Evolutionary conservation across 2,797 vertebrate species (phyloP), one percentile per base, ranked within the genome.

Genomic region (Rhadinocentrus ornatus): DNA sequence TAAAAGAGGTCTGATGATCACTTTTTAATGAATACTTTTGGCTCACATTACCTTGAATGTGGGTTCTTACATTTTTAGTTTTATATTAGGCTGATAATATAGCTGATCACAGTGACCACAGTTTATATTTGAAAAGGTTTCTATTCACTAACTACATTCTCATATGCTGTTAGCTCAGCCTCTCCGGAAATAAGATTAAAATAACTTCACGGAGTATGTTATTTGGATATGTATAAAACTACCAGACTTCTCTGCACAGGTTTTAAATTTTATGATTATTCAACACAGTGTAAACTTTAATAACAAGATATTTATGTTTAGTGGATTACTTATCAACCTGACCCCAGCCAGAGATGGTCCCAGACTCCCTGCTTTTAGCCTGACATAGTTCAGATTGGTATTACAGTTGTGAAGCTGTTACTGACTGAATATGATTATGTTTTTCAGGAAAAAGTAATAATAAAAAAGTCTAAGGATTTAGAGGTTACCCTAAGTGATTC

Each of bases 1-100:
- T 73, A 73, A 74, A 83, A 85, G 53, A 74, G 61, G 44, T 52
- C 55, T 60, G 65, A 62, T 20, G 52, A 63, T 80, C 58, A n/a
- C 54, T 44, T 68, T 78, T 77, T 80, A 76, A 80, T 74, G 56
- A 68, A 48, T n/a, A 18, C 41, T 29, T 55, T 0, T 27, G 63
- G 57, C 32, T 73, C 39, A 37, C 34, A 55, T 48, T 56, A 31
- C 48, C 44, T 35, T 37, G 62, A 57, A 55, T 63, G 37, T 55
- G 66, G 67, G 68, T 78, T 54, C 26, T 46, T 65, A 62, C 13
- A 8, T 59, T 18, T 75, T 72, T 8, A 52, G 48, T 52, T 52
- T 13, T 13, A 52, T 29, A 29, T 54, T 18, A 29, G n/a, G 53
- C 37, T 24, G 34, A 65, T 54, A 31, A 31, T 35, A 10, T 0